A percentile compares a stretch with the other conserved stretches of the same genome.
Evolutionary conservation across 2,888 invertebrate genomes (phyloP).

Genomic region (Malthinus flaveolus): DNA sequence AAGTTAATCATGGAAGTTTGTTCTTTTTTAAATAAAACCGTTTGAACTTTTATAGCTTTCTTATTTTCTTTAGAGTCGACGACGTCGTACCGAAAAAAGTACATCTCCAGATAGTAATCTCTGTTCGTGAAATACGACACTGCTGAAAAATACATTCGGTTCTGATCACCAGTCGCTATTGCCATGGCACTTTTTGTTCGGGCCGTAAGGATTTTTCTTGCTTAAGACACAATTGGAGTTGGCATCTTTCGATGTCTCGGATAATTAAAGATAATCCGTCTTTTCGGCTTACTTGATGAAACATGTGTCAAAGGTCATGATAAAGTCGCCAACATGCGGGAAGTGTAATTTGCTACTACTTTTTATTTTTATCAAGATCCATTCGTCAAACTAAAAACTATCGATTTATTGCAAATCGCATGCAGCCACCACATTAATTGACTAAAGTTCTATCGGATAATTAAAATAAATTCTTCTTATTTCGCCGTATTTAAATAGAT

Average conservation of each 20-base stretch:
- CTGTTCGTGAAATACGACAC: slow-evolving; percentile 27
- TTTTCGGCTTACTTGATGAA: slow-evolving; percentile 47
- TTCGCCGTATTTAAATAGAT: too few species aligned
- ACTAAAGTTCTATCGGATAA: too few species aligned
- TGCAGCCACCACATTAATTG: too few species aligned
- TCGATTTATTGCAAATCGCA: too few species aligned
- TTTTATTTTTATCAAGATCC: slow-evolving; percentile 25
- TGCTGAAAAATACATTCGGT: slow-evolving; percentile 28
- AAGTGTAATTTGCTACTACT: slow-evolving; percentile 39
- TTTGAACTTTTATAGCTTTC: slow-evolving; percentile 23
- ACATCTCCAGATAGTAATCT: slow-evolving; percentile 24
- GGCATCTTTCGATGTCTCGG: slow-evolving; percentile 49
- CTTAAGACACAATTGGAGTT: slow-evolving; percentile 39
- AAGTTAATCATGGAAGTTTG: slow-evolving; percentile 9
- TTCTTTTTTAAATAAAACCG: slow-evolving; percentile 13
- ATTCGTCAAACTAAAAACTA: too few species aligned
- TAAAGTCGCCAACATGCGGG: slow-evolving; percentile 49
- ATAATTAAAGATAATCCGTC: slow-evolving; percentile 54
- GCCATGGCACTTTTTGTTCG: slow-evolving; percentile 26
- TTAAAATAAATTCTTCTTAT: too few species aligned
- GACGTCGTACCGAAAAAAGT: slow-evolving; percentile 20
- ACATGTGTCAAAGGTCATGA: slow-evolving; percentile 45
- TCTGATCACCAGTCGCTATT: slow-evolving; percentile 29
- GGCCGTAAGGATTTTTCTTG: slow-evolving; percentile 26
- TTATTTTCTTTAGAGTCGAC: slow-evolving; percentile 11